Percentiles rank a stretch among this genome's conserved stretches.
Evolutionary conservation across 2,888 invertebrate genomes (phyloP).

Genomic region (Eupithecia abbreviata): DNA sequence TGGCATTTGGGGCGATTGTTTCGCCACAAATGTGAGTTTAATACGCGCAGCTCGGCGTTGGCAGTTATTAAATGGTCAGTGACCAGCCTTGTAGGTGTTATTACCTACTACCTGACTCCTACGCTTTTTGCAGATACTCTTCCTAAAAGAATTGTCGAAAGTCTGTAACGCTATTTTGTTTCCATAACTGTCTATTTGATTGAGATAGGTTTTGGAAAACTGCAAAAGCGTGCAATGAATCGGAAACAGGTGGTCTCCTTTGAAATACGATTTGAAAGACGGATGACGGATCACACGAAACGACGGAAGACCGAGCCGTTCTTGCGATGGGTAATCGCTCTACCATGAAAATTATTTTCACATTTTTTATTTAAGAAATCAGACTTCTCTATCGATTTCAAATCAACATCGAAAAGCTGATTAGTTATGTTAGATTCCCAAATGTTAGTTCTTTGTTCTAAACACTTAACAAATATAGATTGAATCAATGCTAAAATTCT

Average conservation of each 20-base stretch:
- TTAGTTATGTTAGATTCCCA: not conserved
- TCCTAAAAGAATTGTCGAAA: constrained; percentile 7
- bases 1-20: constrained; percentile 33
- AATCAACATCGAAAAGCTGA: not conserved
- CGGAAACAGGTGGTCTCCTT: not conserved
- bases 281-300: not conserved
- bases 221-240: not conserved
- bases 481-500: constrained; percentile 8
- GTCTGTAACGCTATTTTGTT: not conserved
- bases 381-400: not conserved
- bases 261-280: not conserved
- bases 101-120: constrained; percentile 20
- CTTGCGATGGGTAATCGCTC: no score
- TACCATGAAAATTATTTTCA: not conserved
- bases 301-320: no score
- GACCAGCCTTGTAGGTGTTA: constrained; percentile 43
- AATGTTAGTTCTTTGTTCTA: not conserved
- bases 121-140: constrained; percentile 25
- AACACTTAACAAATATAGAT: not conserved
- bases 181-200: not conserved
- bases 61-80: constrained; percentile 44
- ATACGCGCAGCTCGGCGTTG: constrained; percentile 32
- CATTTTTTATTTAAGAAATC: not conserved
- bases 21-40: constrained; percentile 41
- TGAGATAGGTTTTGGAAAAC: not conserved